A percentile compares a stretch with the other conserved stretches of the same genome.
These are phyloP conservation scores for Dysmachus trigonus DNA, from an alignment of 2,888 invertebrate species.

Conservation along the genomic window DNA sequence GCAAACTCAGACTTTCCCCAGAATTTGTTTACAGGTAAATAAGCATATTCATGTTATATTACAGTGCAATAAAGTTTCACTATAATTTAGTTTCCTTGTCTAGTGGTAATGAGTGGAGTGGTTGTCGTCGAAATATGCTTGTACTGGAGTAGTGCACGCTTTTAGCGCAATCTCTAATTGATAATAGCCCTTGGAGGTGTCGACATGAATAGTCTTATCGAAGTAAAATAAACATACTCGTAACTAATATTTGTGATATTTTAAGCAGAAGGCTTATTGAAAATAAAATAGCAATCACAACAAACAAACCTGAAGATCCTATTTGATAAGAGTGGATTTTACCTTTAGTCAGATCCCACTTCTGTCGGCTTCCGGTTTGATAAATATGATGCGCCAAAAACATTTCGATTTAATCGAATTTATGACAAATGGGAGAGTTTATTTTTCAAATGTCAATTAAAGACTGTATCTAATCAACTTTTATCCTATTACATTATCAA, in stretches of 20 bases:
- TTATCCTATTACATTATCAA: not conserved
- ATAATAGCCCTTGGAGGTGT: not conserved
- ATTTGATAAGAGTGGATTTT: not conserved
- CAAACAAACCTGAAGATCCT: not conserved
- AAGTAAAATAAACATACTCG: not conserved
- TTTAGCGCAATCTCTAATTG: not conserved
- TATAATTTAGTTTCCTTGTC: not conserved
- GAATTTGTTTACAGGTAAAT: slow-evolving; percentile 63
- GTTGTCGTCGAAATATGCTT: not conserved
- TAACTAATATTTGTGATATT: not conserved
- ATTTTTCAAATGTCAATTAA: not conserved
- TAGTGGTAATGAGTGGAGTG: not conserved
- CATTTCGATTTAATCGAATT: not conserved
- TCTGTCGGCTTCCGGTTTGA: not conserved
- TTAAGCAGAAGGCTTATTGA: not conserved
- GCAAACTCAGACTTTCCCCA: slow-evolving; percentile 67
- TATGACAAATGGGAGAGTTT: not conserved
- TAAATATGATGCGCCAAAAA: not conserved
- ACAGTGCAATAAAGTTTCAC: not conserved
- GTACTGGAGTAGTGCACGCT: not conserved
- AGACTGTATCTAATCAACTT: not conserved
- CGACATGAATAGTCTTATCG: not conserved
- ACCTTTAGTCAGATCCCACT: not conserved
- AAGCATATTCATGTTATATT: not conserved
- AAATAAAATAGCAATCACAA: not conserved